These are phyloP conservation scores for Fregata magnificens DNA, from an alignment of 2,113 vertebrate species.

Conservation along the genomic window DNA sequence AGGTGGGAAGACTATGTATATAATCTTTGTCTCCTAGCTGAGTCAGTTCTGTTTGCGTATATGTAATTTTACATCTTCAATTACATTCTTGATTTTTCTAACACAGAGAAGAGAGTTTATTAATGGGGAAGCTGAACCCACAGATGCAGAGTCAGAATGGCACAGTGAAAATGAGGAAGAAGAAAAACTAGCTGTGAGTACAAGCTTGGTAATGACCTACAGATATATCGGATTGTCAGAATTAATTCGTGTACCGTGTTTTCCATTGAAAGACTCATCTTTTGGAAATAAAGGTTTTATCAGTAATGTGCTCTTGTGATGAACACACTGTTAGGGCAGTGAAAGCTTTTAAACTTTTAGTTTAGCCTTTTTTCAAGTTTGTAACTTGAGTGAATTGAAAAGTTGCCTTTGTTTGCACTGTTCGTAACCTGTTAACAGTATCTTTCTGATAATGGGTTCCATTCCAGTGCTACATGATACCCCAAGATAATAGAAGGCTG, in stretches of 20 bases:
- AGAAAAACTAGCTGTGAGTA: slow-evolving; percentile 90
- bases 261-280: background rate
- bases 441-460: slow-evolving; percentile 40
- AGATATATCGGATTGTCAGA: background rate
- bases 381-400: background rate
- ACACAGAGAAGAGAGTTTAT: slow-evolving; percentile 88
- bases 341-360: background rate
- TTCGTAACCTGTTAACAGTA: slow-evolving; percentile 40
- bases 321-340: background rate
- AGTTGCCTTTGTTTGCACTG: background rate
- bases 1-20: slow-evolving; percentile 72
- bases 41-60: background rate
- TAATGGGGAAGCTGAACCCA: slow-evolving; percentile 87
- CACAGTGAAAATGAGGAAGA: slow-evolving; percentile 93
- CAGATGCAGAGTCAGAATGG: slow-evolving; percentile 94
- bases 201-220: background rate
- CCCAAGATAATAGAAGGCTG: background rate
- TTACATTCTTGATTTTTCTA: background rate
- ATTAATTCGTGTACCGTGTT: background rate
- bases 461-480: slow-evolving; percentile 43
- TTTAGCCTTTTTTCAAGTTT: background rate
- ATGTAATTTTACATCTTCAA: background rate
- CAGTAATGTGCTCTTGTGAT: background rate
- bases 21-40: background rate
- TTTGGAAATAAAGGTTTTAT: background rate